Base-by-base conservation (phyloP, 2,113 vertebrate genomes). In the Machaerirhynchus nigripectus region DNA sequence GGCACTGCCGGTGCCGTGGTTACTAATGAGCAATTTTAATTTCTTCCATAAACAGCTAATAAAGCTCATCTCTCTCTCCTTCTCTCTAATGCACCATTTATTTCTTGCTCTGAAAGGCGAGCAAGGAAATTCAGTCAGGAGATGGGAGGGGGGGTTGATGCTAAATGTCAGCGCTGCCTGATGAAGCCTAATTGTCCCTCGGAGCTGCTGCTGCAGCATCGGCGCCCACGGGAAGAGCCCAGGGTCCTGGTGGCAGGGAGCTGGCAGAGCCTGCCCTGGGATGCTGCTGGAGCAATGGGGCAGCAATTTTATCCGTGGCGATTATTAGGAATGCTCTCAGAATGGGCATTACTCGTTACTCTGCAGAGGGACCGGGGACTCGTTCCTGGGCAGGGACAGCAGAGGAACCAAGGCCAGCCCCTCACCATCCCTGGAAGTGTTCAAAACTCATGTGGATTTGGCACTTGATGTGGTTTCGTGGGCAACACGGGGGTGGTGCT, bases 41-140 rank as follows among this genome's bases (percentile, higher is more conserved):
- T 95, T 89, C 95, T 90, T 93, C 91, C 89, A 85, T 93, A 95
- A 97, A 95, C 91, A 92, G 93, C 96, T 88, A 96, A 97, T 97
- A 97, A 97, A 69, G 91, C 92, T 95, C 93, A 87, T 89, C 68
- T 83, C 89, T 59, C 92, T 67, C 87, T 47, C 74, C 50, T 84
- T 56, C 87, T 80, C 94, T 91, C 94, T 92, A 94, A 95, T 90
- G 96, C 61, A 77, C 83, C 88, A 88, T 95, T 96, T 95, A 90
- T 91, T 95, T 85, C 94, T 95, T 3, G 3, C 87, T 90, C 44
- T 80, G 94, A 96, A 93, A 95, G 90, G 91, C 50, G 40, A 95
- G 39, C 49, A 59, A 88, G 83, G 89, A 86, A 84, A 91, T 53
- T 78, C 91, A 40, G 17, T 10, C 65, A 76, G 91, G 70, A 61